Percentiles rank a stretch among this genome's conserved stretches.
Evolutionary conservation across 2,113 vertebrate species (phyloP).

Genomic region (Petrocephalus zakoni): DNA sequence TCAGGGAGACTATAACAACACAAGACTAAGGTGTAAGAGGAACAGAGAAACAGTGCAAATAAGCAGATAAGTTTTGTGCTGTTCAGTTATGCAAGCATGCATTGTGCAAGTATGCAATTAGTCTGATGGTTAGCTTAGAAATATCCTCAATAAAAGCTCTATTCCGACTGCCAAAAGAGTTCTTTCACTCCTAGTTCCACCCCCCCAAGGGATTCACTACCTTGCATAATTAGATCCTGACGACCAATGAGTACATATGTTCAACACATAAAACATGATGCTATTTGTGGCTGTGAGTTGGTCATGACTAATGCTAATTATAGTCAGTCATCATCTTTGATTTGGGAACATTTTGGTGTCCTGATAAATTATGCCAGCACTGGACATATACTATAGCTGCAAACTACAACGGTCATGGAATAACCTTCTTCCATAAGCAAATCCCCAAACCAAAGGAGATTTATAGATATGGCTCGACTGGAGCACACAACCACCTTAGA

Average conservation of each 20-base stretch:
- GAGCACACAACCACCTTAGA: neutral
- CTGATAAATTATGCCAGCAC: neutral
- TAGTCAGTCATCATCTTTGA: neutral
- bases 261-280: neutral
- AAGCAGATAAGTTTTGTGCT: too few species aligned
- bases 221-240: slow-evolving; percentile 66
- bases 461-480: neutral
- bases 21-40: too few species aligned
- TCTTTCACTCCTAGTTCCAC: slow-evolving; percentile 69
- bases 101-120: too few species aligned
- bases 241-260: slow-evolving; percentile 55
- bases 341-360: neutral
- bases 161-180: slow-evolving; percentile 74
- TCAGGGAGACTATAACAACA: too few species aligned
- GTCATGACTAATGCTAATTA: neutral
- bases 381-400: neutral
- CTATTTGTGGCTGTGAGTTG: neutral
- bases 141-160: slow-evolving; percentile 79
- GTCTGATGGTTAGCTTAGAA: slow-evolving; percentile 71
- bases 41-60: too few species aligned
- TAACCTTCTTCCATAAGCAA: neutral
- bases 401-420: neutral
- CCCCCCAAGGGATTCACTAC: slow-evolving; percentile 68
- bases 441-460: neutral
- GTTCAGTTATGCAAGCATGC: too few species aligned